Conservation (phyloP, 2,888 invertebrate genomes). For the Chymomyza caudatula region DNA sequence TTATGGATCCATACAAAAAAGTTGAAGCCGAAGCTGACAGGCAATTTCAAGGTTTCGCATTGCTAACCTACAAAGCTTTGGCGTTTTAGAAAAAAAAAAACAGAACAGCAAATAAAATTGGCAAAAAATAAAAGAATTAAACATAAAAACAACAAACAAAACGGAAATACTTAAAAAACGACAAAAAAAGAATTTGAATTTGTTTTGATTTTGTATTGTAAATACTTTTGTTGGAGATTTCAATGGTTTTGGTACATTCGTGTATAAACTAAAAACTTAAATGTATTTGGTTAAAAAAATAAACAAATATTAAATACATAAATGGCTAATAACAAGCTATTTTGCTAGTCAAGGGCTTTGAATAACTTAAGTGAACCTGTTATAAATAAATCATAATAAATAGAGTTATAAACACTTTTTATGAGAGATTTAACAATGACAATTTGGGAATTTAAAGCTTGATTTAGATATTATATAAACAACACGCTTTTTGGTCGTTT, state of each 20-base stretch:
- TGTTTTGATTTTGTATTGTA: conserved; percentile 40
- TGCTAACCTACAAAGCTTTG: conserved; percentile 61
- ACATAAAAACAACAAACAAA: conserved; percentile 33
- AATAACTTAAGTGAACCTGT: neutral
- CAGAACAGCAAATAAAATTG: conserved; percentile 48
- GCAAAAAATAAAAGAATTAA: conserved; percentile 28
- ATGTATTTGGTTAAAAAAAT: neutral
- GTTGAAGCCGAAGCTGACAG: conserved; percentile 38
- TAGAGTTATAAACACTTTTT: neutral
- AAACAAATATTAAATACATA: neutral
- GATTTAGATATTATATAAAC: neutral
- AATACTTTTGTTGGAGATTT: conserved; percentile 10
- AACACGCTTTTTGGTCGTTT: too few species aligned
- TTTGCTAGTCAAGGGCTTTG: neutral
- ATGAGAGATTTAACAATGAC: neutral
- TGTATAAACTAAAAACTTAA: neutral
- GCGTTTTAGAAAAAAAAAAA: conserved; percentile 42
- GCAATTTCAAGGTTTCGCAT: conserved; percentile 53
- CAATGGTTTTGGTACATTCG: neutral
- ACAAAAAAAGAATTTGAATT: conserved; percentile 17
- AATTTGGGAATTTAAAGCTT: neutral
- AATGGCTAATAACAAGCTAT: neutral
- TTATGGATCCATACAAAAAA: conserved; percentile 24
- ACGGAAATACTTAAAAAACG: conserved; percentile 38
- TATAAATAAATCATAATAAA: neutral